These are phyloP conservation scores for Drosophila anomelani DNA, from an alignment of 2,888 invertebrate species.

Conservation along the genomic window DNA sequence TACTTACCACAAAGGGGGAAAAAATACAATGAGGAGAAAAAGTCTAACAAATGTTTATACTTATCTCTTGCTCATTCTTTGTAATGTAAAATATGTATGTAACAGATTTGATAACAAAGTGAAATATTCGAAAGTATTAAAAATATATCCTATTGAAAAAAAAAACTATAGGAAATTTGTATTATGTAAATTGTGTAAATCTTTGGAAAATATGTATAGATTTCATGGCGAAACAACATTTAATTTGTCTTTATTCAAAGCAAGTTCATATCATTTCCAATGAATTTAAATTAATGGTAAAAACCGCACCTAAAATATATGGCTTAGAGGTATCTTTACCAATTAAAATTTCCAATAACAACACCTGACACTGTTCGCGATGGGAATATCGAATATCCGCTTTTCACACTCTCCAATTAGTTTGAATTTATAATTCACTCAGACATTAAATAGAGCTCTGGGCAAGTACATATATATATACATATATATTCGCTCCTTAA, in stretches of 20 bases:
- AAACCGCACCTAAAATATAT: neutral
- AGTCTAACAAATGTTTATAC: too few relatives aligned
- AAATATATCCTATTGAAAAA: neutral
- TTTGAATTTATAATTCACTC: conserved; percentile 1
- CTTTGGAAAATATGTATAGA: too few relatives aligned
- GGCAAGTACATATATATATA: conserved; percentile 8
- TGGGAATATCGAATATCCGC: neutral
- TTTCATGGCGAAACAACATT: neutral
- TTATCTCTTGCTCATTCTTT: too few relatives aligned
- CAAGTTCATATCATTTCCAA: too few relatives aligned
- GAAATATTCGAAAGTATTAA: neutral
- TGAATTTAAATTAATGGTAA: neutral
- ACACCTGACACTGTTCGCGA: neutral
- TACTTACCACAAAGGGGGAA: too few relatives aligned
- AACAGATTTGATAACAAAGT: neutral
- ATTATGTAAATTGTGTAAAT: neutral
- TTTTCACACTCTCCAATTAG: conserved; percentile 4
- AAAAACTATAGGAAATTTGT: neutral
- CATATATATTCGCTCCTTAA: conserved; percentile 14
- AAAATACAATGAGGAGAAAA: too few relatives aligned
- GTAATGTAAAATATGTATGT: too few relatives aligned
- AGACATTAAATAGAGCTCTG: conserved; percentile 13
- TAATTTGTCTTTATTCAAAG: neutral
- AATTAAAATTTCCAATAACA: neutral
- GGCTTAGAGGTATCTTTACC: neutral